Evolutionary conservation across 2,113 vertebrate genomes (phyloP).

Genomic region (Oriolus oriolus): DNA sequence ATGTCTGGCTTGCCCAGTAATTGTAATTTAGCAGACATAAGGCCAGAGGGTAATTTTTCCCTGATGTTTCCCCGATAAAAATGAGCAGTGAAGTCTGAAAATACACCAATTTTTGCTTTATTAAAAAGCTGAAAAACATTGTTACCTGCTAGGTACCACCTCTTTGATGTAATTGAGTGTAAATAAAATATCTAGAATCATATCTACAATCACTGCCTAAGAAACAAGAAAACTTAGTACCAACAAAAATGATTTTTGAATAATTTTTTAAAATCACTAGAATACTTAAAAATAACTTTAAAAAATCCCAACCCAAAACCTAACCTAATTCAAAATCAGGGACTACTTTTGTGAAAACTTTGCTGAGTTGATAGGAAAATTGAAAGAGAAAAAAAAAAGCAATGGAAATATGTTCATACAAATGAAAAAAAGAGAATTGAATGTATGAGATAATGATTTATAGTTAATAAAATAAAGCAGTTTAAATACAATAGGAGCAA

Average conservation of each 20-base stretch:
- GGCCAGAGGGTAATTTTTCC: slow-evolving; percentile 24
- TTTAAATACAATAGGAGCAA: neutral
- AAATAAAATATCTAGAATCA: neutral
- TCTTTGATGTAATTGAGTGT: neutral
- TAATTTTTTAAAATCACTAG: neutral
- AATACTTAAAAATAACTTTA: neutral
- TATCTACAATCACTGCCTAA: neutral
- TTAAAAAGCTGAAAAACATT: slow-evolving; percentile 11
- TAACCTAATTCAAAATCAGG: neutral
- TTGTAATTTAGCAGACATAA: slow-evolving; percentile 18
- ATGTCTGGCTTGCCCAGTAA: neutral
- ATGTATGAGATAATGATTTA: neutral
- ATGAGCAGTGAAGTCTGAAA: slow-evolving; percentile 27
- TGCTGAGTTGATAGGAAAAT: neutral
- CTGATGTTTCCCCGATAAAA: slow-evolving; percentile 43
- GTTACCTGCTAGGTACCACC: neutral
- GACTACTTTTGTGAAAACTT: neutral
- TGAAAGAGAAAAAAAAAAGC: neutral
- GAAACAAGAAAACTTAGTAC: neutral
- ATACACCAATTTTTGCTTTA: neutral
- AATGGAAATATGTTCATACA: neutral
- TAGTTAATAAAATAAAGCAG: neutral
- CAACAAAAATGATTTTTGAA: neutral
- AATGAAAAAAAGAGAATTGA: neutral
- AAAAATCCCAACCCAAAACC: fast-evolving